Base-by-base conservation (phyloP, 2,888 invertebrate genomes). In the Meteorus colon region DNA sequence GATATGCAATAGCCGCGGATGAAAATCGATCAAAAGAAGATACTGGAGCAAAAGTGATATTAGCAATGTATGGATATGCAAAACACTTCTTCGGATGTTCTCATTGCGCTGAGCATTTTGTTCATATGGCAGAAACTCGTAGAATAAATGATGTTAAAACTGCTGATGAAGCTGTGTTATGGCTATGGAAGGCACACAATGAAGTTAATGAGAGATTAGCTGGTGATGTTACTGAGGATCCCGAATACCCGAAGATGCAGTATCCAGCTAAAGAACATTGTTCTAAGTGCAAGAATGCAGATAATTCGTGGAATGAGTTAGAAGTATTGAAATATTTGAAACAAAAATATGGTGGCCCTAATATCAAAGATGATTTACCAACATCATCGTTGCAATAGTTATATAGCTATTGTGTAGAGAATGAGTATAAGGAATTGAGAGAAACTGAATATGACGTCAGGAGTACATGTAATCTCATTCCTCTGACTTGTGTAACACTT, bases 111-210 rank as follows among this genome's bases (percentile, higher is more conserved):
- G 90, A 94, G 84, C 97, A 99, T 91, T 99, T 99, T 88, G 92
- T 95, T 87, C 92, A 93, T 78, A 97, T 98, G 96, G 95, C 97
- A 37, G 89, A 90, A 1, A 91, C 92, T 76, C 93, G 94, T 77
- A 92, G 94, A 85, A 91, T 95, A 78, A 92, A 92, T 85, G 93
- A 94, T 82, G 94, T 96, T 0, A 91, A 91, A 24, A 93, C 92
- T 70, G 93, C 93, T 82, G 93, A 95, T 75, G 95, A 96, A 77
- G 94, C 94, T 19, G 93, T 98, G 0, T 89, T 98, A 60, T 99
- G 98, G 98, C 90, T 99, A 31, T 98, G 98, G 98, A 92, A 92
- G 83, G 95, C 96, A 0, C 98, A 98, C 88, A 98, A 98, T 89
- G 94, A 94, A 89, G 98, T 97, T 0, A 99, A 99, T 89, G 91